Percentiles rank a stretch among this genome's conserved stretches.
Evolutionary conservation across 1,140 invertebrate genomes (phyloP).

Genomic region (Latrodectus geometricus): DNA sequence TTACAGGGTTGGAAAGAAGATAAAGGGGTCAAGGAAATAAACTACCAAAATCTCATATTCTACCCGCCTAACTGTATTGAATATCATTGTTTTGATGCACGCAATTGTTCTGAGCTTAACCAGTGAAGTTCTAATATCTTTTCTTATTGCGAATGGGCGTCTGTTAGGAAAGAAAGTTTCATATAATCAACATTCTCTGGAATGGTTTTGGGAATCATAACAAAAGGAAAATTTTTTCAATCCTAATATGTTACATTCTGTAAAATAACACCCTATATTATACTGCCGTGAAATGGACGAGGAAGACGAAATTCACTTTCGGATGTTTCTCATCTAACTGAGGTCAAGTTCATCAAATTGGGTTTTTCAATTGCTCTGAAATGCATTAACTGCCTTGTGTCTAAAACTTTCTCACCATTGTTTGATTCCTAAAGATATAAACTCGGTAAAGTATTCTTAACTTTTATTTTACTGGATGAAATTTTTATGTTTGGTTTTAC

Average conservation of each 20-base stretch:
- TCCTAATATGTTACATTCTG: background rate
- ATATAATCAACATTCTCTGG: background rate
- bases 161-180: background rate
- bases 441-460: background rate
- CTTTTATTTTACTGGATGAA: background rate
- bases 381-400: background rate
- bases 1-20: background rate
- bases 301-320: background rate
- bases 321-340: background rate
- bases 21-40: constrained; percentile 24
- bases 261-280: background rate
- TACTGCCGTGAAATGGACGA: background rate
- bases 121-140: background rate
- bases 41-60: background rate
- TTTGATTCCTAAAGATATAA: background rate
- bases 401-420: constrained; percentile 24
- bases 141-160: constrained; percentile 13
- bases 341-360: constrained; percentile 15
- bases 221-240: background rate
- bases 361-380: background rate
- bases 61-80: background rate
- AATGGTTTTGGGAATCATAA: constrained; percentile 17
- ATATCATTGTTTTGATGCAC: constrained; percentile 7
- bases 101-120: constrained; percentile 11
- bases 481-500: background rate